Evolutionary conservation across 2,888 invertebrate species (phyloP).

Genomic region (Amiota mariae): DNA sequence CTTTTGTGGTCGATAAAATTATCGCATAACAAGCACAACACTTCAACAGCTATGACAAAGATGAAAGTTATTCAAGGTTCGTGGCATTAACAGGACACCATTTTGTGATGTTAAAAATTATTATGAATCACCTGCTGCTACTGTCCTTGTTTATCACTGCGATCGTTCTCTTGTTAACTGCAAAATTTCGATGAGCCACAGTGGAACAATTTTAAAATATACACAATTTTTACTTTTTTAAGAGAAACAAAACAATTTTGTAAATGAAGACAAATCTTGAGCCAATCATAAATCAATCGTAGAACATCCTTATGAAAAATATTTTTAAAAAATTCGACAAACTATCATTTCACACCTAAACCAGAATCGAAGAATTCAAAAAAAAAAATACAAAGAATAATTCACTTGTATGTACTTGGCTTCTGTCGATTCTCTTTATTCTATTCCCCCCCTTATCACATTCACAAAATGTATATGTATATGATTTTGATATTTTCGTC

Average conservation of each 20-base stretch:
- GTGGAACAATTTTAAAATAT: slow-evolving; percentile 2
- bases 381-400: background rate
- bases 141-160: slow-evolving; percentile 66
- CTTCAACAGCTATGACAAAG: slow-evolving; percentile 29
- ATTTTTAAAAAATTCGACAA: too few species aligned
- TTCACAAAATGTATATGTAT: too few species aligned
- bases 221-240: background rate
- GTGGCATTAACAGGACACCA: background rate
- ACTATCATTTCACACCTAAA: too few species aligned
- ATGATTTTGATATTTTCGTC: too few species aligned
- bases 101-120: slow-evolving; percentile 48
- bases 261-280: background rate
- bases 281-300: too few species aligned
- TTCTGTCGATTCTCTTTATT: too few species aligned
- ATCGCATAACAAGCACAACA: background rate
- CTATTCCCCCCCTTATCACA: too few species aligned
- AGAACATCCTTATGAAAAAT: too few species aligned
- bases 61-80: slow-evolving; percentile 48
- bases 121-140: slow-evolving; percentile 68
- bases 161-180: too few species aligned
- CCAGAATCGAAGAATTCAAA: background rate
- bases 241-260: background rate
- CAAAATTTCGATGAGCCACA: too few species aligned
- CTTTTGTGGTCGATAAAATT: too few species aligned
- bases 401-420: too few species aligned